Evolutionary conservation across 37 sponge, comb jelly and placozoan species (phyloP).

Genomic region (Aphrocallistes beatrix): DNA sequence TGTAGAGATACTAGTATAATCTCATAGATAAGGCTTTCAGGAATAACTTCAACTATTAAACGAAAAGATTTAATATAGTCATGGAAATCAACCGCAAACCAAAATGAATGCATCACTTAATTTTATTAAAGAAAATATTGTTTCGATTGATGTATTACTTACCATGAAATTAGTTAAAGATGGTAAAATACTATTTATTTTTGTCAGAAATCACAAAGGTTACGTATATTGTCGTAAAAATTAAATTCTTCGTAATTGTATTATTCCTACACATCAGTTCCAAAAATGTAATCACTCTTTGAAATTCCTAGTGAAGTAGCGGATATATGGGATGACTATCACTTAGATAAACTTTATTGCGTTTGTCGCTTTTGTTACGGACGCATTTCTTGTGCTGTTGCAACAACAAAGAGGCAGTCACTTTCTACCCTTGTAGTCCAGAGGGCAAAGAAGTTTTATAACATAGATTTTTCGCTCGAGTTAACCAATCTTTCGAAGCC

Average conservation of each 20-base stretch:
- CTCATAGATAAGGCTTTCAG: too few relatives aligned
- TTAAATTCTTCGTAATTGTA: neutral
- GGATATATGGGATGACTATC: neutral
- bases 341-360: neutral
- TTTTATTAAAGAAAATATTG: too few relatives aligned
- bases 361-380: conserved; percentile 12
- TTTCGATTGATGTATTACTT: too few relatives aligned
- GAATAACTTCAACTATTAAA: too few relatives aligned
- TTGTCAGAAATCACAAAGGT: too few relatives aligned
- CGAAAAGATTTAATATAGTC: too few relatives aligned
- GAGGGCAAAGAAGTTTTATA: neutral
- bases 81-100: too few relatives aligned
- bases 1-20: too few relatives aligned
- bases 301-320: conserved; percentile 1
- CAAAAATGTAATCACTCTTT: neutral
- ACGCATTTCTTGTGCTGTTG: neutral
- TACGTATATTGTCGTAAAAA: too few relatives aligned
- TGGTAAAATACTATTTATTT: too few relatives aligned
- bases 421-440: neutral
- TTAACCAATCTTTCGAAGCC: neutral
- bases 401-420: neutral
- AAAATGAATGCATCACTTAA: too few relatives aligned
- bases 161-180: too few relatives aligned
- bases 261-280: neutral
- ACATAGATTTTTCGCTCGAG: neutral